phyloP scores from a whole-genome alignment of 2,888 invertebrate species.

The Stenodema calcarata region DNA sequence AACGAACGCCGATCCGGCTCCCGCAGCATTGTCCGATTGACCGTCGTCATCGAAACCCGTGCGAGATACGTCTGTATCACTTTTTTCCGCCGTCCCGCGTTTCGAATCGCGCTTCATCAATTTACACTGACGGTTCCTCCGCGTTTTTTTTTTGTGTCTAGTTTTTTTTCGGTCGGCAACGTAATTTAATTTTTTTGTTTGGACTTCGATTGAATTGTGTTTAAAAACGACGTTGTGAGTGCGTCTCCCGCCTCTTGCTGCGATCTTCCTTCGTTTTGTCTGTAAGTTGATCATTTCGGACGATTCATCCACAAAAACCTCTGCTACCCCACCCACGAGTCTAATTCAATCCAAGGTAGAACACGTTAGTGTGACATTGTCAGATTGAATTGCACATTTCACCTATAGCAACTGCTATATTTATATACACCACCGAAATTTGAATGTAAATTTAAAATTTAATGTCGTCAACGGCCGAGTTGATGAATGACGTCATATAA shows the following conservation, averaged over 20 bases:
- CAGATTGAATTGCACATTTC: too few species aligned
- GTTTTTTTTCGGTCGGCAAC: neutral
- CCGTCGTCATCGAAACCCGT: neutral
- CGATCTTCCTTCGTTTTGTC: neutral
- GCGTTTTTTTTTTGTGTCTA: neutral
- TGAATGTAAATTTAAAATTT: too few species aligned
- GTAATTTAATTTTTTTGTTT: neutral
- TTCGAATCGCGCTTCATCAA: neutral
- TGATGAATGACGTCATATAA: too few species aligned
- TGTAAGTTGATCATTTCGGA: neutral
- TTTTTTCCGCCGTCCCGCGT: conserved; percentile 7
- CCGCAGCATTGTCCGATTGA: conserved; percentile 44
- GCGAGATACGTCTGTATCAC: neutral
- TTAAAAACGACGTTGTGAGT: neutral
- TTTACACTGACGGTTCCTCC: neutral
- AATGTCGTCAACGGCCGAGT: too few species aligned
- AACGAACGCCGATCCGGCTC: neutral
- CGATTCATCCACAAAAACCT: too few species aligned
- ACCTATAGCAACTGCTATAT: too few species aligned
- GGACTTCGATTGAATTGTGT: neutral
- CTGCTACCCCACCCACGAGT: too few species aligned
- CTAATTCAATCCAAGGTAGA: too few species aligned
- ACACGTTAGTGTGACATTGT: too few species aligned
- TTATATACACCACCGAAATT: too few species aligned
- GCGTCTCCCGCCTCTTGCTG: conserved; percentile 2